Base-by-base conservation (phyloP, 1,140 invertebrate genomes). In the Micrasema minimum region DNA sequence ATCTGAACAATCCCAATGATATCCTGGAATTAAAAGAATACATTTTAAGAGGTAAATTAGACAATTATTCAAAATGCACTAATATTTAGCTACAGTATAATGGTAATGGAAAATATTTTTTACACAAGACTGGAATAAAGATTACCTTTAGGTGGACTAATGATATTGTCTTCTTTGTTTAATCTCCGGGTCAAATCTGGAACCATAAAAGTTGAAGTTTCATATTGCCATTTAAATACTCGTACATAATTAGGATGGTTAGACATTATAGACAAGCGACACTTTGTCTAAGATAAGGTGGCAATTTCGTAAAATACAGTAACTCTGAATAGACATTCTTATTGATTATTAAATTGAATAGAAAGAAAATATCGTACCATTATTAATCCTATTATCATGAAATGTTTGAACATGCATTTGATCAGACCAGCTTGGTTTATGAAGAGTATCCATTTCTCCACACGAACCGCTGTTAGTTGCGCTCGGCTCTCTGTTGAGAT, bases 1-100 rank as follows among this genome's bases (percentile, higher is more conserved):
- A 85, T 96, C 94, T 72, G 92, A 94, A 78, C 92, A 94, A 82
- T 95, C 93, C 94, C 93, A 96, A 82, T 95, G 93, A 82, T 96
- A 96, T 79, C 69, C 73, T 74, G 16, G 35, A 72, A 72, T 12
- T 51, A 20, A 14, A 51, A 22, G n/a, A n/a, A n/a, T n/a, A n/a
- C n/a, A n/a, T n/a, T n/a, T n/a, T n/a, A n/a, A n/a, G 11, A 38
- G 37, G 11, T 6, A 38, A 5, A 38, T 38, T n/a, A n/a, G 11
- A 38, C 11, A 38, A 6, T 5, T 38, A 38, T 38, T 5, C 11
- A 38, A 38, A 38, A 38, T 38, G 37, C 11, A n/a, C n/a, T n/a
- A n/a, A n/a, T n/a, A n/a, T n/a, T n/a, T n/a, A n/a, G n/a, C n/a
- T n/a, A 38, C 11, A 38, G 5, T 38, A 11, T 38, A 38, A 5